Base-by-base conservation (phyloP, 1,140 invertebrate genomes). In the Geopemphigus sp. region DNA sequence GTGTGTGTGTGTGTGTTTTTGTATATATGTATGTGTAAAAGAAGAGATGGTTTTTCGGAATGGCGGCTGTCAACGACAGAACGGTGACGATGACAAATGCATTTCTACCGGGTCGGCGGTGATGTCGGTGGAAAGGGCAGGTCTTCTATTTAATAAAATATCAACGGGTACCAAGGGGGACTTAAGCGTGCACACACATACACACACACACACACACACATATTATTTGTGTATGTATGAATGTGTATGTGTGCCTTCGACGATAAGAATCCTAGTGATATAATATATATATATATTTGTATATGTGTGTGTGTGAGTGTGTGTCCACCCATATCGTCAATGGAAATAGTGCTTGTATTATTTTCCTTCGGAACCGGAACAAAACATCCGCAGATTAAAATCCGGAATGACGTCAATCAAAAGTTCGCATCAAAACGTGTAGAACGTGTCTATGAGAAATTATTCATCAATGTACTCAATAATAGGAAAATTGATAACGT, bases 1-100 rank as follows among this genome's bases (percentile, higher is more conserved):
- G n/a, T n/a, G n/a, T n/a, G n/a, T n/a, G n/a, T n/a, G n/a, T n/a
- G n/a, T n/a, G n/a, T n/a, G n/a, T 26, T 3, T 26, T n/a, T n/a
- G n/a, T n/a, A n/a, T n/a, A n/a, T n/a, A n/a, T n/a, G n/a, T 39
- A 8, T 0, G 57, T 24, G 15, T 50, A 29, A 32, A 57, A 78
- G 45, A 61, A 17, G 74, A 63, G 24, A 63, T 26, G 57, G 32
- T 45, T 50, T 78, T 78, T 63, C 74, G 45, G 57, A 78, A 57
- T 19, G 57, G 74, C 39, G 74, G 74, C 74, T 78, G 74, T 78
- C 74, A 78, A 29, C 57, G 39, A 57, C 74, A 63, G 74, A 59
- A 76, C 45, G 74, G 74, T 78, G 74, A 78, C 74, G 74, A 78
- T 78, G 74, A 78, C 74, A 78, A 78, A 78, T 78, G 74, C 57